Evolutionary conservation across 2,888 invertebrate genomes (phyloP), one percentile per base, ranked within the genome.

Genomic region (Augochlorella aurata): DNA sequence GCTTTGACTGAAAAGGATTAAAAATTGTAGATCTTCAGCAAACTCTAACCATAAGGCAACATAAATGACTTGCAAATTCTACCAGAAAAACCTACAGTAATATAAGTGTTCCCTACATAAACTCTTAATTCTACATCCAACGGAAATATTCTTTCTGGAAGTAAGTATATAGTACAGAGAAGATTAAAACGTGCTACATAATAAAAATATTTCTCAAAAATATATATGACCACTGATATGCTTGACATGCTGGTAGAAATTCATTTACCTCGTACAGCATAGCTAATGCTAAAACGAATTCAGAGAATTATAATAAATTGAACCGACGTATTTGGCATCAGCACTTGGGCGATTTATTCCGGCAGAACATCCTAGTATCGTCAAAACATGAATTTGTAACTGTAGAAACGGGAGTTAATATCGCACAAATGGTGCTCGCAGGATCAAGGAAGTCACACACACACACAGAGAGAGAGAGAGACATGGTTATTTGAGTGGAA

Each of bases 401-500:
- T 54, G 71, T 38, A 9, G 44, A 52, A 9, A 38, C n/a, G 2
- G 14, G 1, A 10, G 38, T 38, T 38, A 38, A 38, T 38, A 38
- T 38, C 38, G 90, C 88, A 85, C 79, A 80, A 54, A 54, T 1
- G 21, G 12, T 54, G 21, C 21, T 0, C 58, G 81, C 75, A 58
- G 79, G 70, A 54, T 71, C 68, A 74, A 63, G 77, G 61, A 68
- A 77, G 21, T 2, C 29, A 29, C 29, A 29, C 29, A 29, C 29
- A 3, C 29, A 29, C 5, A 38, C 5, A 38, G 38, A 1, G 29
- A 29, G 5, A 38, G 38, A 38, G 74, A 68, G 69, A 84, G 77
- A 77, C 82, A 84, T 88, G 88, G 88, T 88, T 89, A 90, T 91
- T 90, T 89, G 87, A 89, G 87, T 81, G 84, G 81, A 72, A 80